A percentile compares a stretch with the other conserved stretches of the same genome.
These are phyloP conservation scores for Orius insidiosus DNA, from an alignment of 1,140 invertebrate species.

Conservation along the genomic window DNA sequence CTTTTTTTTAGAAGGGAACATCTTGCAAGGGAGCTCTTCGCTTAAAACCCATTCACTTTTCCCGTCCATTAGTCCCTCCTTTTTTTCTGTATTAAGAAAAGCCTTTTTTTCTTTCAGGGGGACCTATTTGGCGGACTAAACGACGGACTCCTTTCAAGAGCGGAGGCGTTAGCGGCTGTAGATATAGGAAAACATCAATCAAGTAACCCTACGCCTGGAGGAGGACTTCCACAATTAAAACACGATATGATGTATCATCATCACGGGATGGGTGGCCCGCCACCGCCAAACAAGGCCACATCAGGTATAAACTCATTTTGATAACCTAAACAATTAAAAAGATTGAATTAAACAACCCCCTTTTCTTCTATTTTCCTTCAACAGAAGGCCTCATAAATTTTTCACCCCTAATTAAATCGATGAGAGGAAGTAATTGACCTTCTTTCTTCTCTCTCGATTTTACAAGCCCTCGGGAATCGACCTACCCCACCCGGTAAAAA, in stretches of 20 bases:
- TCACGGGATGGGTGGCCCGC: conserved; percentile 33
- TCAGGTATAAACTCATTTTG: too few species aligned
- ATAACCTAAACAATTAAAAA: conserved; percentile 7
- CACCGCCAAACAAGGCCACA: conserved; percentile 37
- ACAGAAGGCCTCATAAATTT: conserved; percentile 2
- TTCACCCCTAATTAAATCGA: not conserved
- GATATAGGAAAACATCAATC: conserved; percentile 74
- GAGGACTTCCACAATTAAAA: conserved; percentile 55
- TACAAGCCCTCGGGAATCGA: not conserved
- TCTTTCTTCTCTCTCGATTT: too few species aligned
- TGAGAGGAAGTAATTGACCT: conserved; percentile 1
- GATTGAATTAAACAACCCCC: too few species aligned
- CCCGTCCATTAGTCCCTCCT: not conserved
- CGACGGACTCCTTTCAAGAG: conserved; percentile 77
- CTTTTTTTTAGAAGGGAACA: too few species aligned
- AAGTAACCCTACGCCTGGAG: conserved; percentile 27
- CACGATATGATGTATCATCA: conserved; percentile 91
- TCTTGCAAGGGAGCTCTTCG: not conserved
- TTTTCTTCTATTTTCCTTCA: not conserved
- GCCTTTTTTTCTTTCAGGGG: conserved; percentile 41
- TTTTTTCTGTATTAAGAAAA: not conserved
- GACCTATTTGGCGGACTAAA: conserved; percentile 80
- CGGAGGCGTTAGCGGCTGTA: conserved; percentile 77
- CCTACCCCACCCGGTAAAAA: not conserved
- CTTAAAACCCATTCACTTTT: not conserved